A percentile compares a stretch with the other conserved stretches of the same genome.
These are phyloP conservation scores for Mareca strepera DNA, from an alignment of 2,797 vertebrate species.

Conservation along the genomic window DNA sequence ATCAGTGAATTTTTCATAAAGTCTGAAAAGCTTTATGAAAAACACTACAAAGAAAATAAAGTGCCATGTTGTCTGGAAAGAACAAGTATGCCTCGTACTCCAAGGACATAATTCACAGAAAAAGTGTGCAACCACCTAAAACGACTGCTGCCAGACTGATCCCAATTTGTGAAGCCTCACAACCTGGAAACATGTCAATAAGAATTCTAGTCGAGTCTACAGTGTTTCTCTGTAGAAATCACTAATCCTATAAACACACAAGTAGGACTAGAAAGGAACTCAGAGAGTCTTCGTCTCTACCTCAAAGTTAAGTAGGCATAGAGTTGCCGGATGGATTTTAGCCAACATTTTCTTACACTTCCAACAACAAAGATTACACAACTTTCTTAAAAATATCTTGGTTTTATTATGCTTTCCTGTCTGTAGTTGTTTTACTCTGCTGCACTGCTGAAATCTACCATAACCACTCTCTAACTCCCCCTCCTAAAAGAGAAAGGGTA, in stretches of 20 bases:
- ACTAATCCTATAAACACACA: not conserved
- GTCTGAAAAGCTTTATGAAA: not conserved
- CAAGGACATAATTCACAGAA: not conserved
- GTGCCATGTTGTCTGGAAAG: not conserved
- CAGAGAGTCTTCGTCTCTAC: not conserved
- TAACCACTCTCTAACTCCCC: too few relatives aligned
- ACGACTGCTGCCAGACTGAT: not conserved
- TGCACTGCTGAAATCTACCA: too few relatives aligned
- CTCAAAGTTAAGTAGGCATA: not conserved
- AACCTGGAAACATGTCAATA: not conserved
- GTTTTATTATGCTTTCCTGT: fast-evolving
- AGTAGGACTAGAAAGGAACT: not conserved
- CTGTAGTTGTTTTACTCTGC: too few relatives aligned
- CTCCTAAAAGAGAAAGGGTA: too few relatives aligned
- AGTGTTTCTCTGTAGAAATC: not conserved
- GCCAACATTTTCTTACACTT: not conserved
- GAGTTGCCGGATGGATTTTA: not conserved
- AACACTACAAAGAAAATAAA: not conserved
- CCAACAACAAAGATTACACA: not conserved
- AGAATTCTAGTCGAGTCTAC: not conserved
- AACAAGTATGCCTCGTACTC: not conserved
- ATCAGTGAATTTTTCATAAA: not conserved
- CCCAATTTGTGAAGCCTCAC: not conserved
- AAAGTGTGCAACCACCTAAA: not conserved
- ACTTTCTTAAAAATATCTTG: not conserved